Evolutionary conservation across 2,797 vertebrate genomes (phyloP).

Genomic region (Psittacula echo): DNA sequence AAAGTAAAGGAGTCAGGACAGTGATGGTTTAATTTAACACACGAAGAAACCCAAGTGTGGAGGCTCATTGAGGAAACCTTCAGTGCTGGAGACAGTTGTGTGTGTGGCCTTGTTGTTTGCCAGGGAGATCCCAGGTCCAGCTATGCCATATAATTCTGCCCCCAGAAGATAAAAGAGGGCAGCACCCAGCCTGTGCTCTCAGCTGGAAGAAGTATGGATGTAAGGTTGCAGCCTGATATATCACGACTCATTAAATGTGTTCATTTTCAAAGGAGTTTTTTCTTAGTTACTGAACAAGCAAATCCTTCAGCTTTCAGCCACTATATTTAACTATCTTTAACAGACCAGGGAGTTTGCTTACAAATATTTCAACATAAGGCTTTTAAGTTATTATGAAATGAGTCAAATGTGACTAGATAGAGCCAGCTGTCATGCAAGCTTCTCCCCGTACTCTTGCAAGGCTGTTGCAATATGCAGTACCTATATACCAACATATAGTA

Average conservation of each 20-base stretch:
- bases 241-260: not conserved
- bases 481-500: not conserved
- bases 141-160: not conserved
- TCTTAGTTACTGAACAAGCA: not conserved
- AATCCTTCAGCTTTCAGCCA: not conserved
- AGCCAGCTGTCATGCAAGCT: conserved; percentile 46
- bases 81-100: fast-evolving
- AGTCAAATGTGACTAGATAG: conserved; percentile 44
- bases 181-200: not conserved
- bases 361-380: conserved; percentile 57
- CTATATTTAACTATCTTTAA: conserved; percentile 5
- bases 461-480: not conserved
- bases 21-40: not conserved
- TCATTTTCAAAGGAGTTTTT: not conserved
- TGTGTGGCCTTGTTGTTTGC: not conserved
- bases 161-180: not conserved
- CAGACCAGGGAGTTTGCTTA: conserved; percentile 33
- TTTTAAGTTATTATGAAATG: conserved; percentile 59
- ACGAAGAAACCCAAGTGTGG: not conserved
- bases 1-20: not conserved
- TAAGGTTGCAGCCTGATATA: not conserved
- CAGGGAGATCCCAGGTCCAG: not conserved
- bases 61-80: not conserved
- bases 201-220: not conserved
- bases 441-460: conserved; percentile 42